Evolutionary conservation across 37 sponge, comb jelly and placozoan genomes (phyloP), one percentile per base, ranked within the genome.

Genomic region (Ephydatia muelleri): DNA sequence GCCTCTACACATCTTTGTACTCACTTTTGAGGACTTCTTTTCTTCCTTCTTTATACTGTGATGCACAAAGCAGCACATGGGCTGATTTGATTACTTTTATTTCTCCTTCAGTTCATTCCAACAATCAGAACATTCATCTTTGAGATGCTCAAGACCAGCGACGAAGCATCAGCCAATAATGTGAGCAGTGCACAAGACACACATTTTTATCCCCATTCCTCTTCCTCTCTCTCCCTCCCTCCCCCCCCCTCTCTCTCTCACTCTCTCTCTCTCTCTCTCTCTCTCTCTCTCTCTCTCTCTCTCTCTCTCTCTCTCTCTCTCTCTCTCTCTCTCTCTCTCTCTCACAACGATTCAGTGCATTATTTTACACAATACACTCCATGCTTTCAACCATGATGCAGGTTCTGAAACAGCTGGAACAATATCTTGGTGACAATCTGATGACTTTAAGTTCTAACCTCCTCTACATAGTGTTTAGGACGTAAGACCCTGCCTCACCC

Each of bases 331-430:
- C 36, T 65, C 68, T 29, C 67, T 80, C 4, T 48, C 43, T 73
- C 70, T 70, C 65, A 6, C n/a, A 26, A 4, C 30, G 5, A 8
- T 21, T 31, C 6, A 80, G 81, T 9, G 88, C 28, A 89, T 92
- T 0, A 82, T 88, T 0, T 40, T 92, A 48, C 71, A 65, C 22
- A 89, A 92, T 40, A 86, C 93, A 88, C 82, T 13, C 67, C 80
- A 57, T 13, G 16, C 16, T 21, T 57, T 57, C 0, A 57, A 57
- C 19, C 16, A 4, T 16, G 9, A 19, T 14, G 1, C 57, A 57
- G 57, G 57, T 21, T 57, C 57, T 57, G 57, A 4, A 57, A 5
- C 57, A 57, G 57, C 57, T 57, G 19, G 57, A 57, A 11, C 57
- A 57, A 57, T 57, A 57, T 14, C 57, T 57, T 11, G 57, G 16